phyloP scores from a whole-genome alignment of 2,797 vertebrate species.

The Pachyuromys duprasi region DNA sequence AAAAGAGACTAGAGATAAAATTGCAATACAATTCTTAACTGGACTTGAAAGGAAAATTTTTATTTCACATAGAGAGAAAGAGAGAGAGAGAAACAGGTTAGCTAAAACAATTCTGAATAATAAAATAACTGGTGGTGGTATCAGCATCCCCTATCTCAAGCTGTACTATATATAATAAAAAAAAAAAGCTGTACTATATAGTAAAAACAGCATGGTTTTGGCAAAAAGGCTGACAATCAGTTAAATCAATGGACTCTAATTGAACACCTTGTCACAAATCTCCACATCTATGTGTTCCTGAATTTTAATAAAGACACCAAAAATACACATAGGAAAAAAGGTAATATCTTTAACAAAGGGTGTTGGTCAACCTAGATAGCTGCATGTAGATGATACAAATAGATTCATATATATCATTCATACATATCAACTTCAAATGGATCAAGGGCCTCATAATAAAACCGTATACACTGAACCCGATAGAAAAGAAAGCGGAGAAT shows the following conservation, averaged over 20 bases:
- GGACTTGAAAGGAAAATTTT: background rate
- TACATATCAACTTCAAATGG: no score
- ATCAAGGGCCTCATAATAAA: no score
- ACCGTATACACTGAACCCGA: no score
- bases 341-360: no score
- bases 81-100: background rate
- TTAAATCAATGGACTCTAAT: background rate
- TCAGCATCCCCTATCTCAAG: background rate
- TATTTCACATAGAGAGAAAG: background rate
- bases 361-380: no score
- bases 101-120: background rate
- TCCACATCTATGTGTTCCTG: background rate
- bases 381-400: no score
- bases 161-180: no score
- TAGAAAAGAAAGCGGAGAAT: no score
- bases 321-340: background rate
- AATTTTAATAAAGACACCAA: background rate
- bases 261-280: background rate
- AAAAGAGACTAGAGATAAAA: background rate
- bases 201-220: background rate
- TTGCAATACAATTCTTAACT: background rate
- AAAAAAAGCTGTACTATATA: no score
- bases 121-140: background rate
- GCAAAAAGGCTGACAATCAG: background rate
- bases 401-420: no score